These are phyloP conservation scores for Leucozona laternaria DNA, from an alignment of 2,888 invertebrate genomes.

Conservation along the genomic window DNA sequence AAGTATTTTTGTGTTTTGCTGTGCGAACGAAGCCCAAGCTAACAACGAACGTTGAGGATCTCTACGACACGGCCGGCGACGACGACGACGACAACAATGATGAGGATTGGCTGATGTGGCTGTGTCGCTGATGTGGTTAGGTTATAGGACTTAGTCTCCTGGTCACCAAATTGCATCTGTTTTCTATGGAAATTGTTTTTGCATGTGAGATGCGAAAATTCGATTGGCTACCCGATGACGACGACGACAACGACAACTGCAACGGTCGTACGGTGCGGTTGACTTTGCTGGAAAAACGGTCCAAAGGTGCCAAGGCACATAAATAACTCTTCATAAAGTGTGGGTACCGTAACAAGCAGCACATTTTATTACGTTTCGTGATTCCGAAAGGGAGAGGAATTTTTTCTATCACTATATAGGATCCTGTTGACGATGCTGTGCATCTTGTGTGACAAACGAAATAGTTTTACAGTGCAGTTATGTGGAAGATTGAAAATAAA, in stretches of 20 bases:
- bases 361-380: conserved; percentile 52
- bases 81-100: conserved; percentile 24
- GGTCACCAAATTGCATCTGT: conserved; percentile 54
- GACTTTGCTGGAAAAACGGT: conserved; percentile 31
- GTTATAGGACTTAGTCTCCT: conserved; percentile 37
- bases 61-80: neutral
- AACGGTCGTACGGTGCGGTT: conserved; percentile 4
- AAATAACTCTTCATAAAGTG: conserved; percentile 49
- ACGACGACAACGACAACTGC: too few relatives aligned
- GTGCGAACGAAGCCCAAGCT: conserved; percentile 3
- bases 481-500: conserved; percentile 27
- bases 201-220: conserved; percentile 65
- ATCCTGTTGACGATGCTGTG: conserved; percentile 25
- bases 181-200: conserved; percentile 62
- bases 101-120: conserved; percentile 26
- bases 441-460: conserved; percentile 32
- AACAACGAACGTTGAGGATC: neutral
- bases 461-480: conserved; percentile 37
- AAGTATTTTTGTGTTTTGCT: conserved; percentile 43
- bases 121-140: neutral
- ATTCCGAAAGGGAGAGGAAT: conserved; percentile 60
- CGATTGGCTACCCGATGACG: conserved; percentile 31
- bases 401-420: conserved; percentile 14
- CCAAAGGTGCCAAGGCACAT: conserved; percentile 42
- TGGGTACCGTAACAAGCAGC: conserved; percentile 60